Percentiles rank a stretch among this genome's conserved stretches.
Evolutionary conservation across 1,140 invertebrate genomes (phyloP).

Genomic region (Drosophila pseudoananassae): DNA sequence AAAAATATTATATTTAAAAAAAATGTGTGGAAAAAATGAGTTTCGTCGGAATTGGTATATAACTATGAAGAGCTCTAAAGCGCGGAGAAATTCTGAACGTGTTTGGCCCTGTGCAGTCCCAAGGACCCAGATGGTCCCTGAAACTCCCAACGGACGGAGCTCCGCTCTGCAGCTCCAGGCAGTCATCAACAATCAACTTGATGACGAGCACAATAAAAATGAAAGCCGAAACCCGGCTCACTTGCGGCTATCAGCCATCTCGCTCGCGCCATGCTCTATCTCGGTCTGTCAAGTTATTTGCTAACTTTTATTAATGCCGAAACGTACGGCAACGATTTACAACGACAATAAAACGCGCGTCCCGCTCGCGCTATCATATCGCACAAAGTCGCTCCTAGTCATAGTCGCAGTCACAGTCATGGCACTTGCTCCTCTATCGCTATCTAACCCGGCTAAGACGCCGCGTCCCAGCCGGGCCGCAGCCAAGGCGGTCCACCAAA

Average conservation of each 20-base stretch:
- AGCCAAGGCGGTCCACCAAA: constrained; percentile 25
- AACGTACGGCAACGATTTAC: constrained; percentile 82
- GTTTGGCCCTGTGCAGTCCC: constrained; percentile 2
- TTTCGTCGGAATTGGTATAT: not conserved
- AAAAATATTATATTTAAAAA: not conserved
- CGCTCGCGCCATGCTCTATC: constrained; percentile 22
- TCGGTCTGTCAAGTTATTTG: constrained; percentile 77
- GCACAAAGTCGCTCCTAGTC: constrained; percentile 79
- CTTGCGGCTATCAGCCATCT: constrained; percentile 34
- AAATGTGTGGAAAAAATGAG: not conserved
- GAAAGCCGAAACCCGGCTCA: constrained; percentile 70
- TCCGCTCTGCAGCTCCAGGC: constrained; percentile 44
- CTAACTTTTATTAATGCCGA: constrained; percentile 83
- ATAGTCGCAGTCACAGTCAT: constrained; percentile 52
- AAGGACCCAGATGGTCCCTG: constrained; percentile 11
- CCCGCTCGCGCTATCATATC: constrained; percentile 73
- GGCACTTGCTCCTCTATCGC: constrained; percentile 64
- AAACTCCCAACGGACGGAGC: constrained; percentile 36
- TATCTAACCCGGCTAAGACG: constrained; percentile 63
- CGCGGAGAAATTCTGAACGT: not conserved
- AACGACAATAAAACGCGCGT: constrained; percentile 79
- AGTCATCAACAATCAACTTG: constrained; percentile 81
- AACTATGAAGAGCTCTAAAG: not conserved
- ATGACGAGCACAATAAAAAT: constrained; percentile 82
- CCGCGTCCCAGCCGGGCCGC: constrained; percentile 13